Evolutionary conservation across 1,140 invertebrate species (phyloP), one percentile per base, ranked within the genome.

Genomic region (Heliconius hermathena): DNA sequence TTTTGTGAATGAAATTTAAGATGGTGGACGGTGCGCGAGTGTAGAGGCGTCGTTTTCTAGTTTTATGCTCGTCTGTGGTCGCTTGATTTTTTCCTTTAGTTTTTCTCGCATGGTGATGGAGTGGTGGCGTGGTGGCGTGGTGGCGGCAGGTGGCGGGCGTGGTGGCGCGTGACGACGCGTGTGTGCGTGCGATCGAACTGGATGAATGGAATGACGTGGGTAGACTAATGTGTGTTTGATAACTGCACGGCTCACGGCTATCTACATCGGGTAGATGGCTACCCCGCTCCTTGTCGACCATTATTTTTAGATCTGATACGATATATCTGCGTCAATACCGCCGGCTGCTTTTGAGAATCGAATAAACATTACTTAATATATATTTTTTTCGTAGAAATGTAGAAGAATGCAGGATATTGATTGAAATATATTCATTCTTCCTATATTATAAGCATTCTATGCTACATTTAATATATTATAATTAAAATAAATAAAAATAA

Each of bases 1-100:
- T 93, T 93, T 94, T 93, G 92, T 94, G 92, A 94, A 94, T 94
- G 91, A 81, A 93, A 92, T 90, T 90, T 94, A 94, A 94, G 89
- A 94, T 94, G 92, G 92, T 90, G 91, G 92, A 90, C 88, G 88
- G 82, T 85, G 90, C 87, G 89, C 87, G 88, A 84, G 57, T 84
- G 85, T 84, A 82, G 79, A 83, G 83, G 82, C 83, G 85, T 85
- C 81, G 85, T 87, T 36, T 80, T 88, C 74, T 49, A 74, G 49
- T 89, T 89, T 87, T 85, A 81, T 87, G 82, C 76, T 81, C 76
- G 74, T 80, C 74, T 74, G 46, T 78, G 79, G 77, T 76, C 84
- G 86, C 74, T 84, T 71, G 72, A 52, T 76, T 83, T 82, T 76
- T 72, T 74, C 57, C 52, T 74, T 73, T 80, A 22, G 78, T 57